phyloP scores from a whole-genome alignment of 2,797 vertebrate species.

The Malurus leucopterus region DNA sequence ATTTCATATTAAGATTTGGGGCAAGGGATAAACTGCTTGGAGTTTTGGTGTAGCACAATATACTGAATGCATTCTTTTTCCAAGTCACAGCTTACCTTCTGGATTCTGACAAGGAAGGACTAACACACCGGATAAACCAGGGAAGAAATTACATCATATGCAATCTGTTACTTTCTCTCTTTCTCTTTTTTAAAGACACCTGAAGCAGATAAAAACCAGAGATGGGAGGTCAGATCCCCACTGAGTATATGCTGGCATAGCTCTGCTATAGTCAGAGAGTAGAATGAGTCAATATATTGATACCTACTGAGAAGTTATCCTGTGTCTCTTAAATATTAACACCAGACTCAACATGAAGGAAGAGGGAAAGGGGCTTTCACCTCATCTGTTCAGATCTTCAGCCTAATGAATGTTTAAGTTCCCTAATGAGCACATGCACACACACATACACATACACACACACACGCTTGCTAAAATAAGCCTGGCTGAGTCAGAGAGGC shows the following conservation, averaged over 20 bases:
- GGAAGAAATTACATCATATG: slow-evolving; percentile 57
- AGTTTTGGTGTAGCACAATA: slow-evolving; percentile 38
- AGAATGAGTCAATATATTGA: slow-evolving; percentile 31
- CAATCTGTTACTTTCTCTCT: slow-evolving; percentile 49
- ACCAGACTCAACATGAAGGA: not conserved
- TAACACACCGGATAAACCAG: slow-evolving; percentile 45
- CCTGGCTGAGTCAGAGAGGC: not conserved
- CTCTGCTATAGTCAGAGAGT: not conserved
- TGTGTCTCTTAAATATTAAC: slow-evolving; percentile 3
- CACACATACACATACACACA: not conserved
- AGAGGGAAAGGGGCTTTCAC: not conserved
- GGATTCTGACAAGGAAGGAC: slow-evolving; percentile 26
- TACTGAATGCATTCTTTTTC: slow-evolving; percentile 55
- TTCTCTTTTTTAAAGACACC: not conserved
- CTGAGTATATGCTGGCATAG: not conserved
- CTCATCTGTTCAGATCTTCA: not conserved
- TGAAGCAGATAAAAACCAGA: not conserved
- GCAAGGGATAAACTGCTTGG: not conserved
- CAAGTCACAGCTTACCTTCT: slow-evolving; percentile 44
- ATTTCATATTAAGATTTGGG: slow-evolving; percentile 29
- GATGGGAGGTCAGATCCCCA: not conserved
- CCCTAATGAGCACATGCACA: not conserved
- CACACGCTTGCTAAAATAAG: not conserved
- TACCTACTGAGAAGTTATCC: slow-evolving; percentile 5
- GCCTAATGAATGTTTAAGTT: not conserved